Percentiles rank a stretch among this genome's conserved stretches.
Conservation (phyloP, 2,888 invertebrate species). For the Ichneumoninae sp. region DNA sequence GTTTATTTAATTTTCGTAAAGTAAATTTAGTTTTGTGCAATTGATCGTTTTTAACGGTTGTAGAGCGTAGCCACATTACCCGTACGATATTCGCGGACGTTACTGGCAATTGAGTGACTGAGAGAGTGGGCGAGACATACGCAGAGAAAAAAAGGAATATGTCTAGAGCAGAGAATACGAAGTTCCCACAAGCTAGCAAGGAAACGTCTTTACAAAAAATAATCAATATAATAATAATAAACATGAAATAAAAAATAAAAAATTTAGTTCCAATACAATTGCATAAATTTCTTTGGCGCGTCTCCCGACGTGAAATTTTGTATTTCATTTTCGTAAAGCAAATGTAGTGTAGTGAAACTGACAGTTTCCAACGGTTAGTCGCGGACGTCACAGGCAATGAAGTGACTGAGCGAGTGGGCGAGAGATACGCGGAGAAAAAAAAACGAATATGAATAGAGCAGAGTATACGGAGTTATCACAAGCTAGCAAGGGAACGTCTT, state of each 20-base stretch:
- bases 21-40: neutral
- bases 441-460: neutral
- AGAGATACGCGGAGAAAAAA: slow-evolving; percentile 1
- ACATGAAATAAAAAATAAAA: neutral
- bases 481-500: neutral
- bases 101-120: slow-evolving; percentile 35
- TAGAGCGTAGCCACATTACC: too few relatives aligned
- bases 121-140: slow-evolving; percentile 23
- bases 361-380: neutral
- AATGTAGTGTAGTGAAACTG: neutral
- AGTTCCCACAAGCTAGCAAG: neutral
- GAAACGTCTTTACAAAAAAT: neutral
- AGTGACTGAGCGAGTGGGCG: slow-evolving; percentile 38
- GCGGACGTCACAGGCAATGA: slow-evolving; percentile 31
- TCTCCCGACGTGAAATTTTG: neutral
- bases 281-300: neutral
- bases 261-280: neutral
- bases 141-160: neutral
- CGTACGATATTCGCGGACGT: neutral
- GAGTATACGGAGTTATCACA: neutral
- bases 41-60: neutral
- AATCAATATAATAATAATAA: too few relatives aligned
- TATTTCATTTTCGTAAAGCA: neutral
- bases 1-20: neutral
- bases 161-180: neutral